Base-by-base conservation (phyloP, 2,888 invertebrate species). In the Eremobia ochroleuca region DNA sequence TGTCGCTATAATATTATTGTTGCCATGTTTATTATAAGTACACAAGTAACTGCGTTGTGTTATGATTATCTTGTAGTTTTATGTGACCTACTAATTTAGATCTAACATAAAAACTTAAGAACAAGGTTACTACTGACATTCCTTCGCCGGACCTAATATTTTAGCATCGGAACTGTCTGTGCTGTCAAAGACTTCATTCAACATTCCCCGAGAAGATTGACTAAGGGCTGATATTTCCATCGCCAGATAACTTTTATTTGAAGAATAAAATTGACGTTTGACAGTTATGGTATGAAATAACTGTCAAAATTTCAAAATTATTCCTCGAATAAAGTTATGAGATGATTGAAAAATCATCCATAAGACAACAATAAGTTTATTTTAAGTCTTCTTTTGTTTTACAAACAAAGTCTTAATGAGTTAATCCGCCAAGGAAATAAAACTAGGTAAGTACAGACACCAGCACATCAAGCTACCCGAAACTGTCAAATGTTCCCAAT, bases 1-100 rank as follows among this genome's bases (percentile, higher is more conserved):
- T 87, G 89, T 90, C 68, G 85, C 68, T 86, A 77, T 77, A 83
- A 81, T 78, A 84, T 82, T 80, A 85, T 86, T 85, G 88, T 88
- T 87, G 83, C 76, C 64, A 73, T 82, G n/a, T n/a, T n/a, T n/a
- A 79, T 74, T 78, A 73, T 74, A n/a, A n/a, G n/a, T n/a, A 76
- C 66, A 81, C 69, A 72, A 69, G 40, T 76, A 77, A 83, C 66
- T 79, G 73, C 73, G 49, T 76, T 76, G 74, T 86, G 82, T 84
- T 86, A 77, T 81, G 87, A 88, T 87, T 86, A 87, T 86, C 80
- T 84, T 85, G 84, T 85, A 80, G 73, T 85, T 86, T 82, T 83
- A 82, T 75, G 71, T 88, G 89, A 87, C 90, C 90, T 82, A 90
- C 77, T 81, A 78, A 78, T 77, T 81, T 71, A 61, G 43, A 77